These are phyloP conservation scores for Rutilus rutilus DNA, from an alignment of 2,113 vertebrate genomes.

Conservation along the genomic window DNA sequence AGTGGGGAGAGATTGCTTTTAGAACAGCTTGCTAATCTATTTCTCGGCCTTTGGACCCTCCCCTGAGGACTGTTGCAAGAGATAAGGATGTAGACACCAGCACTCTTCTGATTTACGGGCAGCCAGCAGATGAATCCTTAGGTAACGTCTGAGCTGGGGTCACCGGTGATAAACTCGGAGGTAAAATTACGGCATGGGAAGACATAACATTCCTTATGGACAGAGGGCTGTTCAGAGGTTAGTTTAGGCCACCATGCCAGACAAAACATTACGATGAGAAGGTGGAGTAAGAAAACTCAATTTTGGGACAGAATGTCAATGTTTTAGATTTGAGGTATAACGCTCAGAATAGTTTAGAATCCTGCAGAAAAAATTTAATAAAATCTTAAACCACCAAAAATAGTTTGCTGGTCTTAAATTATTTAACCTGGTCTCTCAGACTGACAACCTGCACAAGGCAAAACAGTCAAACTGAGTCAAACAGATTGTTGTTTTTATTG, in stretches of 20 bases:
- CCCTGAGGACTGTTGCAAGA: constrained; percentile 35
- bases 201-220: constrained; percentile 30
- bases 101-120: constrained; percentile 36
- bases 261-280: not conserved
- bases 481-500: not conserved
- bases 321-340: not conserved
- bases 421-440: not conserved
- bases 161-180: constrained; percentile 40
- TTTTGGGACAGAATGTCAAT: not conserved
- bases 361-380: too few relatives aligned
- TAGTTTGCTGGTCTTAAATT: not conserved
- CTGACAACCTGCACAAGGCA: not conserved
- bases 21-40: constrained; percentile 37
- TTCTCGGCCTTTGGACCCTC: constrained; percentile 20
- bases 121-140: constrained; percentile 45
- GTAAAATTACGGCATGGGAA: constrained; percentile 42
- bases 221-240: not conserved
- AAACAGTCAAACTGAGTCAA: not conserved
- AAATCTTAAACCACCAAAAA: not conserved
- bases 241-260: not conserved
- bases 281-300: not conserved
- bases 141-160: constrained; percentile 25
- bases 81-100: constrained; percentile 50
- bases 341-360: too few relatives aligned
- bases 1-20: constrained; percentile 50